Evolutionary conservation across 2,888 invertebrate species (phyloP).

Genomic region (Phyllotreta cruciferae): DNA sequence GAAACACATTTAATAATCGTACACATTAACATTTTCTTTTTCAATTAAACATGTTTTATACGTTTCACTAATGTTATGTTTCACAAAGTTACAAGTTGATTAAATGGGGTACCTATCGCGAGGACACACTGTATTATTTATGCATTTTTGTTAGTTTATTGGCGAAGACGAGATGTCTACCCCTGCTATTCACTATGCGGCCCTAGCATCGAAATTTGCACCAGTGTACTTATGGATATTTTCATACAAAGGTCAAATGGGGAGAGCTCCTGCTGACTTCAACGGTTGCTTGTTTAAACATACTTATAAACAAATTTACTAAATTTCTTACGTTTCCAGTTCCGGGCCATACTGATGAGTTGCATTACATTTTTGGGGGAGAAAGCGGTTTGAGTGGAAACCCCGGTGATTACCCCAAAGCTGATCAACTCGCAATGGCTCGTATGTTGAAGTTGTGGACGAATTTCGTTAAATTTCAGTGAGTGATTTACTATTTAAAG

Average conservation of each 20-base stretch:
- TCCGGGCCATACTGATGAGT: constrained; percentile 15
- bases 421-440: constrained; percentile 6
- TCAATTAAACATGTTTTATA: too few relatives aligned
- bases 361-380: constrained; percentile 20
- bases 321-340: background rate
- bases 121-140: too few relatives aligned
- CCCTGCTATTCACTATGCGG: background rate
- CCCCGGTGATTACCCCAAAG: constrained; percentile 4
- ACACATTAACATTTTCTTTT: too few relatives aligned
- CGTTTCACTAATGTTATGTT: too few relatives aligned
- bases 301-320: background rate
- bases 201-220: constrained; percentile 1
- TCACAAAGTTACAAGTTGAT: too few relatives aligned
- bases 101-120: too few relatives aligned
- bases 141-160: too few relatives aligned
- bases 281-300: too few relatives aligned
- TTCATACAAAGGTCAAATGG: constrained; percentile 1
- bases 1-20: too few relatives aligned
- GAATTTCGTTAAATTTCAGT: constrained; percentile 29
- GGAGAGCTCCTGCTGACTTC: background rate
- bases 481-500: background rate
- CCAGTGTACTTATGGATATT: background rate
- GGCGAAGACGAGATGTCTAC: too few relatives aligned
- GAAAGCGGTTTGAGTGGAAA: background rate
- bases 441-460: constrained; percentile 18